Conservation (phyloP, 2,888 invertebrate species). For the Tineola bisselliella region DNA sequence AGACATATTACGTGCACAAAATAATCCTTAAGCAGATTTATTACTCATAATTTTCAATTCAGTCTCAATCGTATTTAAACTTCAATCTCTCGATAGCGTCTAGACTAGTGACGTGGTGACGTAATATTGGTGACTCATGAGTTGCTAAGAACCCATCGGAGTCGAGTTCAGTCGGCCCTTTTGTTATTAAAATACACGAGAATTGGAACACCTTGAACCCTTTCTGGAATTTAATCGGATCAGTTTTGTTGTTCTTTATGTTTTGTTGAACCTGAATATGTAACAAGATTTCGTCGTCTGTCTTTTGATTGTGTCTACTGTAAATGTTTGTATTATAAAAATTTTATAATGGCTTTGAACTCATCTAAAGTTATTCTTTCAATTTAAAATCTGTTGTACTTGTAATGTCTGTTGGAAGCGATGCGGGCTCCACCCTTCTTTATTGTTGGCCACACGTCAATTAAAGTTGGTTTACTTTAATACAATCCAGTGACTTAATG, state of each 20-base stretch:
- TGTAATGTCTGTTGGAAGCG: neutral
- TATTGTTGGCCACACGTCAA: neutral
- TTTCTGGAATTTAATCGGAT: neutral
- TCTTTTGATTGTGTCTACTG: too few relatives aligned
- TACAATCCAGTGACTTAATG: too few relatives aligned
- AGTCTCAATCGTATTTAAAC: neutral
- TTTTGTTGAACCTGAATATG: neutral
- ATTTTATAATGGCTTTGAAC: too few relatives aligned
- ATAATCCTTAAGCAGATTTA: too few relatives aligned
- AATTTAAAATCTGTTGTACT: too few relatives aligned
- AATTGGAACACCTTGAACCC: constrained; percentile 7
- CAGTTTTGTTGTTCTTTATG: neutral
- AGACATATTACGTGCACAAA: too few relatives aligned
- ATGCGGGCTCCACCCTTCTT: neutral
- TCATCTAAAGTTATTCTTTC: neutral
- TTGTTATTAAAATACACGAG: neutral
- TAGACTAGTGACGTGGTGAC: neutral
- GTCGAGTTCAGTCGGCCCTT: neutral
- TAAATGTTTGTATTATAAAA: too few relatives aligned
- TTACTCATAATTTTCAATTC: neutral
- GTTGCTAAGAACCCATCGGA: neutral
- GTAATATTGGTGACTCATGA: constrained; percentile 1
- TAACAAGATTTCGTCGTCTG: too few relatives aligned
- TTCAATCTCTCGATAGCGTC: neutral
- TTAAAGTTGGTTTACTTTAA: neutral